Percentiles rank a stretch among this genome's conserved stretches.
These are phyloP conservation scores for Leptopilina boulardi DNA, from an alignment of 1,140 invertebrate genomes.

Conservation along the genomic window DNA sequence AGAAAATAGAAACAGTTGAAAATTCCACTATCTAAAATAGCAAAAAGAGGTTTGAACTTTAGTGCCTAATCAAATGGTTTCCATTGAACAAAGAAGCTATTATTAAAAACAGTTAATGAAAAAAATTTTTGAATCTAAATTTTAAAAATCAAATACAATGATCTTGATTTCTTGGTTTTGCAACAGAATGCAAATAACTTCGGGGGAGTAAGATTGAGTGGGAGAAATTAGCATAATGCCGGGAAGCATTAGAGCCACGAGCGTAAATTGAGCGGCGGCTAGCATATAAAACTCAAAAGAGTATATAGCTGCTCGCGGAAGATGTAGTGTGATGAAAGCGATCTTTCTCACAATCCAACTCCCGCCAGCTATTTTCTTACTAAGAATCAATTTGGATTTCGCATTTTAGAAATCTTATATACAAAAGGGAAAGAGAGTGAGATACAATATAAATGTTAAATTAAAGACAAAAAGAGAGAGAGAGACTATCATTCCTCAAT, in stretches of 20 bases:
- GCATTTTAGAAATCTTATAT: conserved; percentile 16
- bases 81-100: too few relatives aligned
- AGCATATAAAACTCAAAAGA: not conserved
- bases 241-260: conserved; percentile 39
- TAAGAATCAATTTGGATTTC: conserved; percentile 12
- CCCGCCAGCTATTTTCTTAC: conserved; percentile 29
- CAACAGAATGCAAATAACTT: conserved; percentile 44
- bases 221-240: conserved; percentile 47
- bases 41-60: too few relatives aligned
- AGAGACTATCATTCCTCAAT: conserved; percentile 20
- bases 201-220: not conserved
- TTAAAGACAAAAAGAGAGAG: too few relatives aligned
- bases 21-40: too few relatives aligned
- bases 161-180: not conserved
- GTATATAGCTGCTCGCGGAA: not conserved
- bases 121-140: too few relatives aligned
- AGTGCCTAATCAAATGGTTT: too few relatives aligned
- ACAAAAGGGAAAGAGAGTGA: not conserved
- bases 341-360: conserved; percentile 6
- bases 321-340: conserved; percentile 21
- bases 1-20: too few relatives aligned
- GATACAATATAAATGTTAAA: conserved; percentile 8
- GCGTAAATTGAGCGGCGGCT: conserved; percentile 34
- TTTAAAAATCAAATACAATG: not conserved
- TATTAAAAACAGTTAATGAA: not conserved